Conservation (phyloP, 2,888 invertebrate genomes). For the Augiades crinisus region DNA sequence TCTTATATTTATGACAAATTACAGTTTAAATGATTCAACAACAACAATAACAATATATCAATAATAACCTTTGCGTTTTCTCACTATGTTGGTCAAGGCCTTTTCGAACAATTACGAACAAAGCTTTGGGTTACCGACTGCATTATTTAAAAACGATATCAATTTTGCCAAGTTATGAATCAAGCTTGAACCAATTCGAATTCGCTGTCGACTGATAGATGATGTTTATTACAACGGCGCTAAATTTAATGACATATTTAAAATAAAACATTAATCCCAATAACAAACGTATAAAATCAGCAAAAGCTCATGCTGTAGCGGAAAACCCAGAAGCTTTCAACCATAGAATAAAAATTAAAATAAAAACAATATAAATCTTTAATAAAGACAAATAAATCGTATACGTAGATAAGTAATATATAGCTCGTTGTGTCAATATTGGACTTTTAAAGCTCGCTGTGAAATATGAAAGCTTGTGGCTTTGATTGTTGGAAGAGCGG, state of each 20-base stretch:
- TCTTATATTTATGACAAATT: too few relatives aligned
- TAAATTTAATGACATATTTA: conserved; percentile 33
- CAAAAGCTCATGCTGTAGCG: conserved; percentile 59
- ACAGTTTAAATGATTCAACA: too few relatives aligned
- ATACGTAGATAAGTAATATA: conserved; percentile 39
- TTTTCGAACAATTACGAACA: conserved; percentile 20
- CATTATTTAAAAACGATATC: conserved; percentile 1
- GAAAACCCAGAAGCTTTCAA: conserved; percentile 77
- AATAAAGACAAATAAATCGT: conserved; percentile 27
- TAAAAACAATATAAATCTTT: conserved; percentile 11
- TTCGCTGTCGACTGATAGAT: conserved; percentile 12
- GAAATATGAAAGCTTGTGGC: conserved; percentile 74
- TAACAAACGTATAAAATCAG: conserved; percentile 37
- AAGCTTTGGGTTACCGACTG: conserved; percentile 68
- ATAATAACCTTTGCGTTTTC: background rate
- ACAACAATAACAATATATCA: too few relatives aligned
- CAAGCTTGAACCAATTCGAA: conserved; percentile 12
- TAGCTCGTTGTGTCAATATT: conserved; percentile 65
- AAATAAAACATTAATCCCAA: conserved; percentile 37
- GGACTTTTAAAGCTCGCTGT: conserved; percentile 61
- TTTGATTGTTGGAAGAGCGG: conserved; percentile 36
- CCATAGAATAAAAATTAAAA: conserved; percentile 36
- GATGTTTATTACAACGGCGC: conserved; percentile 24
- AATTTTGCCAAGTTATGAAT: conserved; percentile 15
- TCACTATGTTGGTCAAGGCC: background rate